Evolutionary conservation across 2,888 invertebrate species (phyloP), one percentile per base, ranked within the genome.

Genomic region (Ypsolopha scabrella): DNA sequence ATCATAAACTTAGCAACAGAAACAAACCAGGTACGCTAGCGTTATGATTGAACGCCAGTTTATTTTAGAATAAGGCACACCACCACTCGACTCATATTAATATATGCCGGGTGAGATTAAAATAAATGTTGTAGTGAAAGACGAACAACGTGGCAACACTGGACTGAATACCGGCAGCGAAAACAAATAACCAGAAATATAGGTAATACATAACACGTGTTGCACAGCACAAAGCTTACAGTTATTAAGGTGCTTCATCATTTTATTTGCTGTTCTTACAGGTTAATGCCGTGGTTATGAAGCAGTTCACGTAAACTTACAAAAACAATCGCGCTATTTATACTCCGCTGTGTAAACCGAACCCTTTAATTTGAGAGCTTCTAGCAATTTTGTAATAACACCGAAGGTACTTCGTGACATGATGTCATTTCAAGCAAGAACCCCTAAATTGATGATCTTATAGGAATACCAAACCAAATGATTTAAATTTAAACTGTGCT

Each of bases 31-130:
- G 81, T 49, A 49, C 49, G 41, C 49, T 34, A 35, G 11, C 36
- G 68, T 77, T 83, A 85, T 85, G 85, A 85, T 85, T 82, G 80
- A 85, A 79, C 71, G 73, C 72, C 68, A 58, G 80, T 82, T 75
- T 83, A 83, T 82, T 82, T 72, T 72, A 67, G 70, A 68, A 68
- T 34, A 39, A 43, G 38, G 43, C 35, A 39, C 41, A 8, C 49
- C 11, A 39, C 33, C 52, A 50, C 52, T 52, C 49, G 52, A 73
- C 60, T 64, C 60, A 75, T 82, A 80, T 81, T 82, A 81, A 82
- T 80, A 68, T 61, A 60, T 11, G 47, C 41, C 38, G 38, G n/a
- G 41, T 34, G 33, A 64, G 79, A 75, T 80, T 77, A 80, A 83
- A 81, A 80, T 83, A 83, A 78, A 80, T 69, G 64, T 63, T 54